Percentiles rank a stretch among this genome's conserved stretches.
Evolutionary conservation across 92 coral and sea anemone species (phyloP).

Genomic region (Porites divaricata): DNA sequence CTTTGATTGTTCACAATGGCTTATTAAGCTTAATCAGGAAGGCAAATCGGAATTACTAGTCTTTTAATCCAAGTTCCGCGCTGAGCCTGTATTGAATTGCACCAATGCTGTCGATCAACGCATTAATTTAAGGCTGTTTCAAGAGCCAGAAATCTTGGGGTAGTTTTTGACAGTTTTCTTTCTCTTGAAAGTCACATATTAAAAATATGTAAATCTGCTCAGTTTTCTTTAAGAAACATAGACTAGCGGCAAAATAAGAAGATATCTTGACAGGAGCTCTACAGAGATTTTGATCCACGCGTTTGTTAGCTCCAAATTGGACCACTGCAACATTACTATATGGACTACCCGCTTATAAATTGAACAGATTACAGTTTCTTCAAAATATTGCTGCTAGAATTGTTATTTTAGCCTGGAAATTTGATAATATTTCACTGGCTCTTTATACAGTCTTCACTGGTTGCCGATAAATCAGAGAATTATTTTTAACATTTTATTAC

Average conservation of each 20-base stretch:
- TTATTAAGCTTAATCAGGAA: constrained; percentile 35
- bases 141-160: background rate
- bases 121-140: background rate
- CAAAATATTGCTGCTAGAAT: no score
- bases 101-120: background rate
- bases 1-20: constrained; percentile 30
- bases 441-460: no score
- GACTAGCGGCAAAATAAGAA: constrained; percentile 12
- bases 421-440: no score
- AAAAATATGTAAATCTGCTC: constrained; percentile 24
- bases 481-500: no score
- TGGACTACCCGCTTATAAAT: no score
- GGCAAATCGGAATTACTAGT: constrained; percentile 5
- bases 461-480: no score
- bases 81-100: background rate
- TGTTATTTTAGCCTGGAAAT: no score
- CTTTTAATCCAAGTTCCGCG: background rate
- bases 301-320: constrained; percentile 29
- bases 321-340: background rate
- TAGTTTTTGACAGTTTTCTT: constrained; percentile 2
- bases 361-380: no score
- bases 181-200: background rate
- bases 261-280: background rate
- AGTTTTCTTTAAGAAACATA: constrained; percentile 19
- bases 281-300: constrained; percentile 30